Evolutionary conservation across 1,140 invertebrate genomes (phyloP).

Genomic region (Bombus balteatus): DNA sequence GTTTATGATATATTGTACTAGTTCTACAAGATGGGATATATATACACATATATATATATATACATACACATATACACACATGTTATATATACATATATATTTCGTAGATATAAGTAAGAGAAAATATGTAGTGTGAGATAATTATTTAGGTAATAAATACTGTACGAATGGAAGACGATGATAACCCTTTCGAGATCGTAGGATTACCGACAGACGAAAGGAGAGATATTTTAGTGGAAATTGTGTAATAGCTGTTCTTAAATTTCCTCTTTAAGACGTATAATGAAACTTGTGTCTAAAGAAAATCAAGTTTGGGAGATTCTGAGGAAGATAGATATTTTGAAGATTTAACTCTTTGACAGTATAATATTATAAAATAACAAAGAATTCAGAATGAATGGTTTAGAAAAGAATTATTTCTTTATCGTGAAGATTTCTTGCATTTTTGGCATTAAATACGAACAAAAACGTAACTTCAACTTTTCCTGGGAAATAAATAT

Average conservation of each 20-base stretch:
- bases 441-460: too few species aligned
- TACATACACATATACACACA: constrained; percentile 17
- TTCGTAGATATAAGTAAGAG: constrained; percentile 34
- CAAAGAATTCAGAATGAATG: neutral
- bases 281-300: neutral
- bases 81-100: constrained; percentile 33
- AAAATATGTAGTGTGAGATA: constrained; percentile 19
- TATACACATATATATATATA: neutral
- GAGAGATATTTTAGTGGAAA: neutral
- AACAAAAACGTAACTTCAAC: too few species aligned
- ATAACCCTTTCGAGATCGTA: constrained; percentile 38
- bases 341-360: neutral
- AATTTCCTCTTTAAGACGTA: neutral
- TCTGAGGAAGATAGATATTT: neutral
- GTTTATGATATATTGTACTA: constrained; percentile 40
- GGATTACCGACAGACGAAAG: too few species aligned
- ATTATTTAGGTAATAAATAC: constrained; percentile 30
- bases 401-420: too few species aligned
- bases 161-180: constrained; percentile 25
- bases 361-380: neutral
- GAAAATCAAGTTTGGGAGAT: neutral
- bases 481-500: too few species aligned
- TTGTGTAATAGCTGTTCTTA: neutral
- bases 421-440: too few species aligned
- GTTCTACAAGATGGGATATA: constrained; percentile 23